Conservation (phyloP, 2,113 vertebrate genomes). For the Gallinago jamesoni region DNA sequence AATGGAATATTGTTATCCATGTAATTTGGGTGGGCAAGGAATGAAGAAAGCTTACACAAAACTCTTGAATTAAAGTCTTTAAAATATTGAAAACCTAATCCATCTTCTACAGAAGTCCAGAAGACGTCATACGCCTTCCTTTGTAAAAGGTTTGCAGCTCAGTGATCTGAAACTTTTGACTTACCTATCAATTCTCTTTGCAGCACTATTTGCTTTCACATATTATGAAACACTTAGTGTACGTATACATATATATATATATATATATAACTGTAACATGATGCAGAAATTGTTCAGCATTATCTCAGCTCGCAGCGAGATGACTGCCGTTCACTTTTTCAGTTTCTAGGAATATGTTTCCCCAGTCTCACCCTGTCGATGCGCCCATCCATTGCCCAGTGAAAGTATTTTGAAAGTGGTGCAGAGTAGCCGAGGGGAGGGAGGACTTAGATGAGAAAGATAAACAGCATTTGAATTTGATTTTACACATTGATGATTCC, state of each 20-base stretch:
- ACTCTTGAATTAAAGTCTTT: background rate
- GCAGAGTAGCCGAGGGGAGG: background rate
- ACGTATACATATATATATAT: too few relatives aligned
- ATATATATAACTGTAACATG: background rate
- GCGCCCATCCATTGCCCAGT: background rate
- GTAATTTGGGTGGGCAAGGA: background rate
- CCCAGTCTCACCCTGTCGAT: background rate
- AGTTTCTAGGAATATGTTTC: background rate
- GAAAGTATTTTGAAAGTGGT: background rate
- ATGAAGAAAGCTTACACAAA: background rate
- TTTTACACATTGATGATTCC: background rate
- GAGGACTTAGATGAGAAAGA: background rate
- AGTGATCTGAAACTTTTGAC: background rate
- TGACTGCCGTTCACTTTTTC: background rate
- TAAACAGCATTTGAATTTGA: background rate
- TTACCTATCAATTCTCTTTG: background rate
- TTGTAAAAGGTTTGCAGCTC: rapidly evolving
- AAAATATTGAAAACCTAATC: background rate
- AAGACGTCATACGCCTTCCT: background rate
- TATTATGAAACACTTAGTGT: background rate
- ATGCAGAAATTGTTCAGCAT: background rate
- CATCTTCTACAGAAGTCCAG: rapidly evolving
- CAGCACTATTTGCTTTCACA: background rate
- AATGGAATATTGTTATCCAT: background rate
- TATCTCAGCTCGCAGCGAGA: background rate